Percentiles rank a stretch among this genome's conserved stretches.
Evolutionary conservation across 2,797 vertebrate species (phyloP).

Genomic region (Hypotaenidia okinawae): DNA sequence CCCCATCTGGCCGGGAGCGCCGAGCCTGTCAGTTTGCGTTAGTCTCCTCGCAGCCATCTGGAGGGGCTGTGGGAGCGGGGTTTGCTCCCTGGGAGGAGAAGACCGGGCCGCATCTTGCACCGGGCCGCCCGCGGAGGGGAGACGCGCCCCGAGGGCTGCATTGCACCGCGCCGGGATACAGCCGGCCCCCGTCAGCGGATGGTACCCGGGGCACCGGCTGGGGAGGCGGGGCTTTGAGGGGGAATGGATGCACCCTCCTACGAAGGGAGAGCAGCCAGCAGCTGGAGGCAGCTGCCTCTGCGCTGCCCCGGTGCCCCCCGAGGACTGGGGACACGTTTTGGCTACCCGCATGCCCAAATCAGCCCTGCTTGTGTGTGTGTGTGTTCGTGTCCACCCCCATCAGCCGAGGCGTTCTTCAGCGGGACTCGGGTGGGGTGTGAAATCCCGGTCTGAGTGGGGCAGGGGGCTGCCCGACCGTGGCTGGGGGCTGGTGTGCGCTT

Average conservation of each 20-base stretch:
- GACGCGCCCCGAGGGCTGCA: not conserved
- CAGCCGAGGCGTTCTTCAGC: not conserved
- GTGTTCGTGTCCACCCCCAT: no score
- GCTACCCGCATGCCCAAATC: fast-evolving
- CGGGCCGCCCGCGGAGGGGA: not conserved
- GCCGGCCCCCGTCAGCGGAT: no score
- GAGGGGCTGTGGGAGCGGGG: conserved; percentile 33
- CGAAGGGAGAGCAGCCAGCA: not conserved
- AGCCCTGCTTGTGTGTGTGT: not conserved
- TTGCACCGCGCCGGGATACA: not conserved
- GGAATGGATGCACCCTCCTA: not conserved
- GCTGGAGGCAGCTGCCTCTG: not conserved
- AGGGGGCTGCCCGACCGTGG: not conserved
- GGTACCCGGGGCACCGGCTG: not conserved
- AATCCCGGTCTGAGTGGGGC: fast-evolving
- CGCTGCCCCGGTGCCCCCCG: not conserved
- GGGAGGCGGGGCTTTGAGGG: not conserved
- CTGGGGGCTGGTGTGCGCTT: not conserved
- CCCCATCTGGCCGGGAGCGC: conserved; percentile 45
- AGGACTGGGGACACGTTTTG: not conserved
- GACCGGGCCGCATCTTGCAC: not conserved
- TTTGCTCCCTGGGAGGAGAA: not conserved
- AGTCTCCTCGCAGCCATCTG: conserved; percentile 56
- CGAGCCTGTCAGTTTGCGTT: conserved; percentile 29
- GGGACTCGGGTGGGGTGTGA: not conserved